These are phyloP conservation scores for Pseudochromis fuscus DNA, from an alignment of 2,797 vertebrate genomes.

Conservation along the genomic window DNA sequence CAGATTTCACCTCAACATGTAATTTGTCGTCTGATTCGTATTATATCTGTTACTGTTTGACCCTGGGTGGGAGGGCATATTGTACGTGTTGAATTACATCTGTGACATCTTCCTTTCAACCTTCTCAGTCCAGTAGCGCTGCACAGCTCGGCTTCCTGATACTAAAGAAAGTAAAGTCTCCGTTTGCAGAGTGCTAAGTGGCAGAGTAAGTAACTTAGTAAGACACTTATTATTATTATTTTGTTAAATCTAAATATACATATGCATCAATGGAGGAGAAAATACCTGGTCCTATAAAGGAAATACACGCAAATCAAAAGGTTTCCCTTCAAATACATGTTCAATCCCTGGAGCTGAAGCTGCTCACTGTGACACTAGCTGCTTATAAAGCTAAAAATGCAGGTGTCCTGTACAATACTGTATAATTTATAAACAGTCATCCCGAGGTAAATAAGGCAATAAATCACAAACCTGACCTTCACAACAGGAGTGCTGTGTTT, in stretches of 20 bases:
- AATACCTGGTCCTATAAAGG: neutral
- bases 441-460: neutral
- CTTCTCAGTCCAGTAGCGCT: too few species aligned
- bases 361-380: neutral
- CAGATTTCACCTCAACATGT: conserved; percentile 21
- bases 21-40: conserved; percentile 20
- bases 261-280: neutral
- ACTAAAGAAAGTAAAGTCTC: too few species aligned
- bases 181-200: too few species aligned
- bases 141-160: too few species aligned
- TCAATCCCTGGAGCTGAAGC: conserved; percentile 4
- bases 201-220: too few species aligned
- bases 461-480: neutral
- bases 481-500: too few species aligned
- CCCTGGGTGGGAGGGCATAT: conserved; percentile 43
- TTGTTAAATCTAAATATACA: conserved; percentile 10
- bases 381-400: neutral
- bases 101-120: conserved; percentile 26
- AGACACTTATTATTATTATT: conserved; percentile 38
- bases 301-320: neutral
- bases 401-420: neutral
- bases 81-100: conserved; percentile 35
- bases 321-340: conserved; percentile 2
- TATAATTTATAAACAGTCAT: neutral
- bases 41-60: conserved; percentile 36